phyloP scores from a whole-genome alignment of 2,888 invertebrate species.

The Trilocha varians region DNA sequence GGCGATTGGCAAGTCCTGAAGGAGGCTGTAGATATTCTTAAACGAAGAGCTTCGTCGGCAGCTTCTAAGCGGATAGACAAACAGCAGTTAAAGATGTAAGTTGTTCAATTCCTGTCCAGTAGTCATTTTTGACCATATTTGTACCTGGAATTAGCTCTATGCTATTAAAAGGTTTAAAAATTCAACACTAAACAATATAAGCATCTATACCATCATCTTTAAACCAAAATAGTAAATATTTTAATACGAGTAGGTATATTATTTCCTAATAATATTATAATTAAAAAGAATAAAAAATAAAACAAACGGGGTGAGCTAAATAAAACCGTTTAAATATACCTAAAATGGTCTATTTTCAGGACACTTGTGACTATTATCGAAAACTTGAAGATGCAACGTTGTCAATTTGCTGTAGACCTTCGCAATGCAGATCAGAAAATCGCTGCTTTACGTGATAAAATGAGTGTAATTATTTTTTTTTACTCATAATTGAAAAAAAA shows the following conservation, averaged over 20 bases:
- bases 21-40: slow-evolving; percentile 26
- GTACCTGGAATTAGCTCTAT: too few species aligned
- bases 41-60: slow-evolving; percentile 23
- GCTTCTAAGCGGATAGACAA: slow-evolving; percentile 22
- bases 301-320: too few species aligned
- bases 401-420: slow-evolving; percentile 29
- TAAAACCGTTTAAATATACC: too few species aligned
- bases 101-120: neutral
- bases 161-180: too few species aligned
- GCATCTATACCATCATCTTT: too few species aligned
- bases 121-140: neutral
- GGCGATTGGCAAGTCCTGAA: slow-evolving; percentile 34
- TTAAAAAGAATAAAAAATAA: too few species aligned
- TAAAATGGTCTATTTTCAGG: slow-evolving; percentile 29
- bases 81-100: slow-evolving; percentile 15
- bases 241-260: too few species aligned
- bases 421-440: slow-evolving; percentile 36
- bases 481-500: slow-evolving; percentile 4
- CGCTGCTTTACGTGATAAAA: slow-evolving; percentile 45
- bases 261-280: too few species aligned
- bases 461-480: slow-evolving; percentile 32
- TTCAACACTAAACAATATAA: too few species aligned
- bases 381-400: slow-evolving; percentile 31
- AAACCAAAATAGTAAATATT: too few species aligned
- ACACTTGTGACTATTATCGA: slow-evolving; percentile 22